Evolutionary conservation across 1,140 invertebrate genomes (phyloP).

Genomic region (Dreissena rostriformis): DNA sequence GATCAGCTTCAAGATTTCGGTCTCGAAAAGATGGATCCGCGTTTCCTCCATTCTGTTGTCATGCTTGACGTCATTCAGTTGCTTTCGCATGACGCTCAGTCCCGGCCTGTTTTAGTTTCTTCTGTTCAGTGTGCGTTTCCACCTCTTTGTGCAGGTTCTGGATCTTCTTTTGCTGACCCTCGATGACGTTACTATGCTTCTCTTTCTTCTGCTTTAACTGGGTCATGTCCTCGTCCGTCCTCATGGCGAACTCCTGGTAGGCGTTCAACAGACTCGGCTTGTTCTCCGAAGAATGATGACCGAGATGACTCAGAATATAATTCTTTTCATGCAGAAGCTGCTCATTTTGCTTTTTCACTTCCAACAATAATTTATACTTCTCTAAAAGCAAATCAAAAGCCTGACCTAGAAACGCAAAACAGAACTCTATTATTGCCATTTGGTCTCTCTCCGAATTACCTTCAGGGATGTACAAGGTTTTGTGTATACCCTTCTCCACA

Average conservation of each 20-base stretch:
- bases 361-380: slow-evolving; percentile 27
- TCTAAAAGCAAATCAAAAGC: slow-evolving; percentile 35
- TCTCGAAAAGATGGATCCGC: slow-evolving; percentile 38
- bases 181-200: slow-evolving; percentile 40
- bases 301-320: slow-evolving; percentile 47
- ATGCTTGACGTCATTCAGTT: slow-evolving; percentile 50
- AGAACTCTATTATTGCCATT: slow-evolving; percentile 48
- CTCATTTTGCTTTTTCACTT: slow-evolving; percentile 45
- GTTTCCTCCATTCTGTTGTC: slow-evolving; percentile 51
- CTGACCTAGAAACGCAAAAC: slow-evolving; percentile 36
- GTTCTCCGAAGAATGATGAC: slow-evolving; percentile 15
- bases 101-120: slow-evolving; percentile 42
- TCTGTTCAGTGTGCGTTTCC: slow-evolving; percentile 12
- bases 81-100: slow-evolving; percentile 48
- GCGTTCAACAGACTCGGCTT: slow-evolving; percentile 53
- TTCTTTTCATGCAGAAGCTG: slow-evolving; percentile 40
- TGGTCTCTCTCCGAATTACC: slow-evolving; percentile 46
- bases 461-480: neutral
- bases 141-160: slow-evolving; percentile 42
- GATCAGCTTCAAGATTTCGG: slow-evolving; percentile 37
- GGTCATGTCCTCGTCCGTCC: slow-evolving; percentile 47
- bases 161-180: slow-evolving; percentile 46
- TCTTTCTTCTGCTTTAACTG: slow-evolving; percentile 26
- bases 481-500: slow-evolving; percentile 24
- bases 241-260: slow-evolving; percentile 50